phyloP scores from a whole-genome alignment of 92 coral and sea anemone species.

The Porites evermanni region DNA sequence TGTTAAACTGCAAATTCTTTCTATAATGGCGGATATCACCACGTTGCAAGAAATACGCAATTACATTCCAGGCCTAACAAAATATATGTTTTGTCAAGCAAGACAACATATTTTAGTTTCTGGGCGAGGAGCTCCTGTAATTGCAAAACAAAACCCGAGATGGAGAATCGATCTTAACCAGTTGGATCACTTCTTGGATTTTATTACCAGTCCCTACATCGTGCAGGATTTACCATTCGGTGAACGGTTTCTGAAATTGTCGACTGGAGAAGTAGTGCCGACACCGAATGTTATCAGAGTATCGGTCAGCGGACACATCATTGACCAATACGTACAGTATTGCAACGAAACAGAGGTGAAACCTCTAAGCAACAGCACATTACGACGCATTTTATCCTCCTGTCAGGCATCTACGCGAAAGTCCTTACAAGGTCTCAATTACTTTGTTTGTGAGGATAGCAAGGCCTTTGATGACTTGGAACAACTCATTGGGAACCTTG shows the following conservation, averaged over 20 bases:
- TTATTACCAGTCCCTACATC: conserved; percentile 60
- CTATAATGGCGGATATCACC: conserved; percentile 43
- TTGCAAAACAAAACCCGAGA: conserved; percentile 6
- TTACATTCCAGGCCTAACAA: conserved; percentile 31
- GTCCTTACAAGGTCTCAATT: conserved; percentile 68
- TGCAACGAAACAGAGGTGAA: conserved; percentile 40
- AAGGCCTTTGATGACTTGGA: conserved; percentile 67
- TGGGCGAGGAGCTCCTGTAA: conserved; percentile 39
- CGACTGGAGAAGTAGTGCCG: conserved; percentile 42
- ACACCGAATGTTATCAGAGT: conserved; percentile 71
- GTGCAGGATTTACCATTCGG: conserved; percentile 72
- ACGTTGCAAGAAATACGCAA: conserved; percentile 23
- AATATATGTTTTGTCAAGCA: conserved; percentile 27
- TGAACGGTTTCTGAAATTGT: conserved; percentile 30
- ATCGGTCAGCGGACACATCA: conserved; percentile 49
- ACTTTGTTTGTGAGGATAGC: conserved; percentile 32
- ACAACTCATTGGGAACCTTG: conserved; percentile 41
- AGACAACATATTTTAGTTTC: conserved; percentile 22
- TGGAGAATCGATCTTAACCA: conserved; percentile 13
- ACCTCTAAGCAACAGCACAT: conserved; percentile 52
- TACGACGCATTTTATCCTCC: conserved; percentile 52
- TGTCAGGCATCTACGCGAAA: conserved; percentile 66
- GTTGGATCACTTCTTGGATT: conserved; percentile 58
- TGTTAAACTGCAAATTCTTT: conserved; percentile 32
- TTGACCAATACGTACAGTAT: conserved; percentile 53